Base-by-base conservation (phyloP, 2,888 invertebrate genomes). In the Venusia cambrica region DNA sequence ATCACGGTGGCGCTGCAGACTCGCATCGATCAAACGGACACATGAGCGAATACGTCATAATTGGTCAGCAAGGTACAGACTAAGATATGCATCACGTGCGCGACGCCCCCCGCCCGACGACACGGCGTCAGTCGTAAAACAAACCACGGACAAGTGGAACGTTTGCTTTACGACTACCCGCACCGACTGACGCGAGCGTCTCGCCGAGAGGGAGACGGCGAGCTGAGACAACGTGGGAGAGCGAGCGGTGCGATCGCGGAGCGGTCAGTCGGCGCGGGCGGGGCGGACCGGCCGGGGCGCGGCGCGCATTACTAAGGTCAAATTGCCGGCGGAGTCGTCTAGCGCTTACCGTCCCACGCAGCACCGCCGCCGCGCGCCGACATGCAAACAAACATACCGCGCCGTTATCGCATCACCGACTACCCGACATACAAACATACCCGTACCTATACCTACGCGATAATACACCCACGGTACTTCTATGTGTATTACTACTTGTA, bases 51-150 rank as follows among this genome's bases (percentile, higher is more conserved):
- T 11, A 2, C 11, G 11, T 3, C 10, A n/a, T 1, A 6, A 13
- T 5, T 8, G n/a, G 9, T 7, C 10, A 3, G 2, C 12, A 30
- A 13, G 55, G 55, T 55, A 61, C 75, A 77, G 79, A 75, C 69
- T 64, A 79, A 78, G 80, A 83, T 81, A 84, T 81, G 84, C 83
- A 83, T 81, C 79, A 79, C 71, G 43, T 56, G 57, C 60, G 62
- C 59, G 55, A 53, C 54, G 45, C 45, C 32, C 48, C 45, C 20
- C 44, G 38, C 31, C 45, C 15, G 27, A 8, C 38, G 27, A n/a
- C 34, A 10, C 16, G 9, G 27, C 24, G 21, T 10, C 31, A 3
- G 20, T 19, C 31, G 5, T 9, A 7, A 4, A 21, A 20, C 10
- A 20, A 10, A 4, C 9, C 4, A 5, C 25, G 5, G 1, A 4